phyloP scores from a whole-genome alignment of 2,113 vertebrate genomes.

The Mormoops blainvillei region DNA sequence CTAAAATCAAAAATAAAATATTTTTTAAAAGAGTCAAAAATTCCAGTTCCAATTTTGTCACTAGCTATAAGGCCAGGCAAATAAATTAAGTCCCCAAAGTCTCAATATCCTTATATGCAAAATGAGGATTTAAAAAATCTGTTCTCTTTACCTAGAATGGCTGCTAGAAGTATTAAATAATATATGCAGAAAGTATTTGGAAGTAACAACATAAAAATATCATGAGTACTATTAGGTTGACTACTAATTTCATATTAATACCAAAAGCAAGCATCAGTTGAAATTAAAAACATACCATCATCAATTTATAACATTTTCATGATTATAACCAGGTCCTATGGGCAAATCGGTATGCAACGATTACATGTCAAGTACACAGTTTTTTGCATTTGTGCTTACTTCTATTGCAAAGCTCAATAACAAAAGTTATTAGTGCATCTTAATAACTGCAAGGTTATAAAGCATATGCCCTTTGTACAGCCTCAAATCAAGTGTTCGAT shows the following conservation, averaged over 20 bases:
- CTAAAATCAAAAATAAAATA: no score
- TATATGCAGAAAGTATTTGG: not conserved
- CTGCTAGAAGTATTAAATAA: not conserved
- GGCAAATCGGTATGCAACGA: not conserved
- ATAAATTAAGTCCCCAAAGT: not conserved
- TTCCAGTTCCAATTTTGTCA: not conserved
- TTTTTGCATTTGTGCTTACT: not conserved
- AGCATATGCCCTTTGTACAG: slow-evolving; percentile 1
- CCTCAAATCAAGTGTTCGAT: slow-evolving; percentile 11
- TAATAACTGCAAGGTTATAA: not conserved
- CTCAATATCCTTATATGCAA: slow-evolving; percentile 1
- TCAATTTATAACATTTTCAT: not conserved
- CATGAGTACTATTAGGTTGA: not conserved
- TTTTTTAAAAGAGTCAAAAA: not conserved
- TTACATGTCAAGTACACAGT: not conserved
- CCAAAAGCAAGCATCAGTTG: not conserved
- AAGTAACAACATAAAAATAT: not conserved
- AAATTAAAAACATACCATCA: not conserved
- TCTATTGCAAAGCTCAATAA: not conserved
- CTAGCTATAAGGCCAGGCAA: not conserved
- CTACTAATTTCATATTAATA: slow-evolving; percentile 9
- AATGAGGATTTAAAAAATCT: not conserved
- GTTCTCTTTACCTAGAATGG: not conserved
- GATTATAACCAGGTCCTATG: not conserved
- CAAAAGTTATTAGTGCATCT: not conserved